Evolutionary conservation across 2,113 vertebrate genomes (phyloP).

Genomic region (Hiodon tergisus): DNA sequence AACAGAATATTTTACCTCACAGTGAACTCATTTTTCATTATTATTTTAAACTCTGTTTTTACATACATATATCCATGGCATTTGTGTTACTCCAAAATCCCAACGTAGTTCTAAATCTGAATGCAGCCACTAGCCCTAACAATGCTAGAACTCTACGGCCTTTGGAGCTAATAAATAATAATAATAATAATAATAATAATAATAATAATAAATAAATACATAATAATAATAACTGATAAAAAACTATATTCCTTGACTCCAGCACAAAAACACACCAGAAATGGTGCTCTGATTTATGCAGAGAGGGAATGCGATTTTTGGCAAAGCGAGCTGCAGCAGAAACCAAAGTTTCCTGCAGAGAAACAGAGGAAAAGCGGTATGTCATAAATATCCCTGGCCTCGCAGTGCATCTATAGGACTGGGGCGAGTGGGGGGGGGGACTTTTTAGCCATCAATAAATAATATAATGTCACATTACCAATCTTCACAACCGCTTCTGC

Average conservation of each 20-base stretch:
- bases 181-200: too few relatives aligned
- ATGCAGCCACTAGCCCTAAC: neutral
- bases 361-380: slow-evolving; percentile 11
- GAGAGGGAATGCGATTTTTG: slow-evolving; percentile 5
- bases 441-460: slow-evolving; percentile 22
- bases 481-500: slow-evolving; percentile 13
- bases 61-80: neutral
- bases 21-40: too few relatives aligned
- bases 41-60: too few relatives aligned
- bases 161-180: neutral
- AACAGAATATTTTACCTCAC: neutral
- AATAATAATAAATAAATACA: too few relatives aligned
- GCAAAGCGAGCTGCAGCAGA: slow-evolving; percentile 8
- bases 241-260: neutral
- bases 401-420: neutral
- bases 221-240: too few relatives aligned
- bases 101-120: neutral
- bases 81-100: neutral
- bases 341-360: slow-evolving; percentile 15
- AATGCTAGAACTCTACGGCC: too few relatives aligned
- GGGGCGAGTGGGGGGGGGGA: neutral
- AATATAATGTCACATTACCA: slow-evolving; percentile 11
- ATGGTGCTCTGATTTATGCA: slow-evolving; percentile 10
- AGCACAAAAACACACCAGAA: neutral
- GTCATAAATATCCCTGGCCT: slow-evolving; percentile 21